These are phyloP conservation scores for Cyclina sinensis DNA, from an alignment of 1,140 invertebrate species.

Conservation along the genomic window DNA sequence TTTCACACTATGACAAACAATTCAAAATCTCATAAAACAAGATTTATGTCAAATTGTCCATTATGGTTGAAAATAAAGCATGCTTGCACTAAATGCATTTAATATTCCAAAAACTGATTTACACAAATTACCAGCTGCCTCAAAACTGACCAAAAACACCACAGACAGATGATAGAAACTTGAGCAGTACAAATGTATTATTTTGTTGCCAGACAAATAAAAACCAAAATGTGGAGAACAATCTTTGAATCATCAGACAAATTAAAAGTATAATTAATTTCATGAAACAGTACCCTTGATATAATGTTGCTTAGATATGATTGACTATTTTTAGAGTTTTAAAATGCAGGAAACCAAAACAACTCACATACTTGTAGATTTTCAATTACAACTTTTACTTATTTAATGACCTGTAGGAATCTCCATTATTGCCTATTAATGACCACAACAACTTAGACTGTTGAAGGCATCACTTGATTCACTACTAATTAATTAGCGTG, in stretches of 20 bases:
- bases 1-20: constrained; percentile 53
- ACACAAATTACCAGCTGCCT: constrained; percentile 39
- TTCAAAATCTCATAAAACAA: constrained; percentile 54
- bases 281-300: no score
- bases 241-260: no score
- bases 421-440: neutral
- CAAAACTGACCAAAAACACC: neutral
- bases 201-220: no score
- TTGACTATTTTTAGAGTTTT: no score
- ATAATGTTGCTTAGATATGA: no score
- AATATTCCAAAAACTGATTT: constrained; percentile 60
- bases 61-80: constrained; percentile 47
- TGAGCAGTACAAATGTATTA: no score
- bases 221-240: no score
- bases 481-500: constrained; percentile 35
- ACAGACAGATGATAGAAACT: neutral
- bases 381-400: no score
- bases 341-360: no score
- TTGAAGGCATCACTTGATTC: constrained; percentile 32
- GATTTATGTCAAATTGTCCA: constrained; percentile 60
- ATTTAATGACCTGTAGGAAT: neutral
- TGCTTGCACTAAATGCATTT: constrained; percentile 17
- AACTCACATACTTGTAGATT: no score
- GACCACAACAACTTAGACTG: neutral
- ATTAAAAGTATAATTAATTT: no score